Base-by-base conservation (phyloP, 2,888 invertebrate species). In the Priocnemis perturbator region DNA sequence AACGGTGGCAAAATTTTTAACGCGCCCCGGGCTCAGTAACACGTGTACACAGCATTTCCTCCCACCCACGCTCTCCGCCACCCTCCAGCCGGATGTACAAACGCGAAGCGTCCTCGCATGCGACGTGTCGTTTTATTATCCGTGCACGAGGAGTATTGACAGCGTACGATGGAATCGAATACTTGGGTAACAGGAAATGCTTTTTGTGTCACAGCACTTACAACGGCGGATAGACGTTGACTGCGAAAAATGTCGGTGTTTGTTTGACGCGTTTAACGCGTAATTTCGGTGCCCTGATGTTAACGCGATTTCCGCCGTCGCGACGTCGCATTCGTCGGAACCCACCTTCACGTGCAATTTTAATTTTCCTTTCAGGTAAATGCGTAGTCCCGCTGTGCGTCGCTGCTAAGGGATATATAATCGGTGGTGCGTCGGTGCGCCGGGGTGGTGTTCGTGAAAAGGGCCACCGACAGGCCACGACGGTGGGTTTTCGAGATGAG, bases 401-500 rank as follows among this genome's bases (percentile, higher is more conserved):
- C 58, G 67, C 60, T 69, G 64, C 60, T 56, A 1, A n/a, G 17
- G n/a, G 50, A 17, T 1, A 11, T 47, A 17, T 50, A 17, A 19
- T 50, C 50, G 50, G 50, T 17, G 50, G 50, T 50, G 50, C 17
- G 5, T 15, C 17, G 26, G 15, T n/a, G 21, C 59, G 48, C 65
- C 20, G 73, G 71, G 79, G 69, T 70, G 74, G 79, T 67, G 78
- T 77, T 74, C 68, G 80, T 67, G 74, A 75, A 72, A 83, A 73
- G 76, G 77, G 78, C 77, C 77, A 77, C 65, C 76, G 77, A 71
- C 73, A 74, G 78, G 77, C 83, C 81, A 78, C 74, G 63, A 78
- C 80, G 84, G 81, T 81, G 84, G 82, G 84, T 84, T 83, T 88
- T 84, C 89, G 89, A 87, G 86, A 89, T 89, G 89, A 89, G 87